phyloP scores from a whole-genome alignment of 2,888 invertebrate species.

The Globia sparganii region DNA sequence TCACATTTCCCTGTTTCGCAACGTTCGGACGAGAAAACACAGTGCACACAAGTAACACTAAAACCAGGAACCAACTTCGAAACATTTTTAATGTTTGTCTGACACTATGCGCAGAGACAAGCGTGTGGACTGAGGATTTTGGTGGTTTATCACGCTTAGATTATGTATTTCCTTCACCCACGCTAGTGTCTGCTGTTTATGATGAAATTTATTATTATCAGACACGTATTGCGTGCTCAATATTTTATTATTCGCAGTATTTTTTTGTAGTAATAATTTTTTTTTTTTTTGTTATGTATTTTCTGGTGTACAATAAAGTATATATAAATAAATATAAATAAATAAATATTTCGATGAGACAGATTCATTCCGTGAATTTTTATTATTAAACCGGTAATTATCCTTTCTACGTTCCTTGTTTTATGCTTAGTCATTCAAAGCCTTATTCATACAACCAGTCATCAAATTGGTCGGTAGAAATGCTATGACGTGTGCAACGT shows the following conservation, averaged over 20 bases:
- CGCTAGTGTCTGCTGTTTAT: conserved; percentile 56
- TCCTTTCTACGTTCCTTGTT: background rate
- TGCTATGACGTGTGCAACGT: background rate
- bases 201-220: conserved; percentile 46
- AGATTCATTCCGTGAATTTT: conserved; percentile 19
- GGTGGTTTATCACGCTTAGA: conserved; percentile 63
- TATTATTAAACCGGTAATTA: conserved; percentile 1
- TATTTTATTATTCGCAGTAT: conserved; percentile 20
- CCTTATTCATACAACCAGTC: conserved; percentile 1
- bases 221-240: conserved; percentile 1
- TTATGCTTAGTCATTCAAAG: background rate
- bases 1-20: conserved; percentile 38
- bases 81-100: conserved; percentile 57
- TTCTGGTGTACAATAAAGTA: no score
- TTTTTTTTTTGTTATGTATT: no score
- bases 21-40: conserved; percentile 55
- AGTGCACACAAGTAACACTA: conserved; percentile 52
- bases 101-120: conserved; percentile 24
- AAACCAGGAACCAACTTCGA: conserved; percentile 47
- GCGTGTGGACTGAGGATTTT: conserved; percentile 60
- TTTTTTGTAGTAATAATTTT: no score
- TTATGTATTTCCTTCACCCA: conserved; percentile 75
- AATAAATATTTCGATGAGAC: conserved; percentile 32
- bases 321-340: no score
- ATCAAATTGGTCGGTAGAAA: background rate